phyloP scores from a whole-genome alignment of 1,140 invertebrate species.

The Diploscapter pachys region DNA sequence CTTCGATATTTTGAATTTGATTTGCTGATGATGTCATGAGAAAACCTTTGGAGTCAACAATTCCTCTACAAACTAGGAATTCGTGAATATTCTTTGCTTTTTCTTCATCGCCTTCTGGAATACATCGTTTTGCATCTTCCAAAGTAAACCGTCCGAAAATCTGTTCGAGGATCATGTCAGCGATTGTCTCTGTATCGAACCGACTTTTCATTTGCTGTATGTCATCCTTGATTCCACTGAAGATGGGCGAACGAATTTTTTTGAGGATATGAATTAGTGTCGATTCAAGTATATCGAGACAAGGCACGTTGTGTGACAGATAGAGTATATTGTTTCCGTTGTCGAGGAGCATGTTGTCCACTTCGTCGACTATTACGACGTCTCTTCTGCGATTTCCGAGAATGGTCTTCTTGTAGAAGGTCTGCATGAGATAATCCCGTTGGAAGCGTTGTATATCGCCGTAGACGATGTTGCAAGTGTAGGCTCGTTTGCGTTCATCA shows the following conservation, averaged over 20 bases:
- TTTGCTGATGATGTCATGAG: neutral
- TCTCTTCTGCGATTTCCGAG: neutral
- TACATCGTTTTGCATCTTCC: no score
- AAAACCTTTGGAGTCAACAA: neutral
- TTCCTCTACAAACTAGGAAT: no score
- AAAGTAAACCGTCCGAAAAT: no score
- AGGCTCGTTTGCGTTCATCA: slow-evolving; percentile 9
- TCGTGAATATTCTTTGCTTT: neutral
- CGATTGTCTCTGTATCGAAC: no score
- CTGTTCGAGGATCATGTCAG: no score
- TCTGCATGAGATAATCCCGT: slow-evolving; percentile 31
- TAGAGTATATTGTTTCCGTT: slow-evolving; percentile 32
- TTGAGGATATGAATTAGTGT: slow-evolving; percentile 12
- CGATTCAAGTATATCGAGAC: slow-evolving; percentile 14
- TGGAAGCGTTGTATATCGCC: slow-evolving; percentile 35
- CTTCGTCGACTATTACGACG: slow-evolving; percentile 36
- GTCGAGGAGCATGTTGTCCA: slow-evolving; percentile 36
- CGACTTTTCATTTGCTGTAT: no score
- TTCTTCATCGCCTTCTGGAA: no score
- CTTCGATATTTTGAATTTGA: neutral
- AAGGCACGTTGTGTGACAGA: slow-evolving; percentile 21
- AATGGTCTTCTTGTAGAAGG: slow-evolving; percentile 32
- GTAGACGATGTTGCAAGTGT: slow-evolving; percentile 32
- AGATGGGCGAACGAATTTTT: slow-evolving; percentile 6
- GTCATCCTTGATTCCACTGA: no score